These are phyloP conservation scores for Muraenolepis orangiensis DNA, from an alignment of 2,797 vertebrate genomes.

Conservation along the genomic window DNA sequence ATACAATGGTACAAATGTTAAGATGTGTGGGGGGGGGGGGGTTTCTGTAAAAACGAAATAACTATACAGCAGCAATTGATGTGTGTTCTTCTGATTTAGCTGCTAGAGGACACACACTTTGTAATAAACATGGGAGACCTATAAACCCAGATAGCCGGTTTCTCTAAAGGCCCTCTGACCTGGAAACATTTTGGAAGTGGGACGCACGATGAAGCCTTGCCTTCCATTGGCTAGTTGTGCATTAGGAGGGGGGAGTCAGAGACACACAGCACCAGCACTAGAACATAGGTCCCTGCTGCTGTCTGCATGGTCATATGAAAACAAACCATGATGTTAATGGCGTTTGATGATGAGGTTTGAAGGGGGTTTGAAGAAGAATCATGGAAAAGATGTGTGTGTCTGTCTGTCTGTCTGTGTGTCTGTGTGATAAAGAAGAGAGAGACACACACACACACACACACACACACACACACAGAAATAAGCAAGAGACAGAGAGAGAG, in stretches of 20 bases:
- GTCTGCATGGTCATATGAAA: slow-evolving; percentile 40
- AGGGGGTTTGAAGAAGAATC: slow-evolving; percentile 13
- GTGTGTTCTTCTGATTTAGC: neutral
- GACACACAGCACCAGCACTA: slow-evolving; percentile 24
- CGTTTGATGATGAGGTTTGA: neutral
- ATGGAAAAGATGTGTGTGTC: neutral
- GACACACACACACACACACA: too few species aligned
- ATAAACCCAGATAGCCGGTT: slow-evolving; percentile 37
- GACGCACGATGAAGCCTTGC: slow-evolving; percentile 6
- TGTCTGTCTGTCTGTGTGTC: neutral
- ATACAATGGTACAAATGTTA: neutral
- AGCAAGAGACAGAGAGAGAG: too few species aligned
- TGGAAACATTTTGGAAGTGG: slow-evolving; percentile 58
- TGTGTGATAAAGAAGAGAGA: neutral
- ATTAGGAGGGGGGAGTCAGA: slow-evolving; percentile 52
- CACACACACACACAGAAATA: too few species aligned
- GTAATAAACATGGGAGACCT: slow-evolving; percentile 1
- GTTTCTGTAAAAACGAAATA: neutral
- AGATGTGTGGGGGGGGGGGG: neutral
- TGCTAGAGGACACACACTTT: neutral
- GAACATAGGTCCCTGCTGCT: slow-evolving; percentile 49
- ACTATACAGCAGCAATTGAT: neutral
- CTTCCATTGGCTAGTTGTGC: slow-evolving; percentile 6
- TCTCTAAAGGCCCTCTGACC: slow-evolving; percentile 63
- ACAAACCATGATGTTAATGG: slow-evolving; percentile 17